A percentile compares a stretch with the other conserved stretches of the same genome.
Conservation (phyloP, 2,113 vertebrate species). For the Poicephalus gulielmi region DNA sequence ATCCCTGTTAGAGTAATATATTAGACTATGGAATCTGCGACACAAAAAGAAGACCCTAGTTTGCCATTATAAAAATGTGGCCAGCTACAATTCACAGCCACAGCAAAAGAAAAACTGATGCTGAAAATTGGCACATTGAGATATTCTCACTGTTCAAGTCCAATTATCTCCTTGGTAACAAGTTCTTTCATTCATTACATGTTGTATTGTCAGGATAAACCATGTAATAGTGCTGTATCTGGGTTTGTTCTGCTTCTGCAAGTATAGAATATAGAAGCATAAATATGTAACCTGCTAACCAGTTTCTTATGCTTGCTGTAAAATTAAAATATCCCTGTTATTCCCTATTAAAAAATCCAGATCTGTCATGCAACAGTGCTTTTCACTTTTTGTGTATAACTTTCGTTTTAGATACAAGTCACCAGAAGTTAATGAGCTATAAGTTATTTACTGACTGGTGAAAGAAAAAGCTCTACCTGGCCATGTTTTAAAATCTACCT, state of each 20-base stretch:
- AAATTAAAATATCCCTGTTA: neutral
- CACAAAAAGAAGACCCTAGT: constrained; percentile 12
- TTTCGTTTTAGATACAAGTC: neutral
- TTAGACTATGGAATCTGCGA: neutral
- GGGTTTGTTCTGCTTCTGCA: neutral
- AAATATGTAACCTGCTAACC: constrained; percentile 2
- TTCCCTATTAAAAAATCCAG: neutral
- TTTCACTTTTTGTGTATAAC: neutral
- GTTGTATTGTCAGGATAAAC: constrained; percentile 58
- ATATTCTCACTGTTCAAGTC: constrained; percentile 50
- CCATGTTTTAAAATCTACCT: neutral
- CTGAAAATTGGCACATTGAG: constrained; percentile 53
- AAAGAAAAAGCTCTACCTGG: neutral
- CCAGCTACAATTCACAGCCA: neutral
- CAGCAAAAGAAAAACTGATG: constrained; percentile 33
- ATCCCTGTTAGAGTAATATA: neutral
- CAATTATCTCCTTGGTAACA: constrained; percentile 68
- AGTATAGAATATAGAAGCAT: neutral
- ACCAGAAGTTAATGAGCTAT: neutral
- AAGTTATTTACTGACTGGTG: neutral
- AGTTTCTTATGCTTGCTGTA: constrained; percentile 6
- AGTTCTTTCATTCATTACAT: constrained; percentile 52
- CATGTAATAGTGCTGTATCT: constrained; percentile 30
- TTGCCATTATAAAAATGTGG: neutral
- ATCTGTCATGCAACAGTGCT: neutral